These are phyloP conservation scores for Axis porcinus DNA, from an alignment of 2,113 vertebrate genomes.

Conservation along the genomic window DNA sequence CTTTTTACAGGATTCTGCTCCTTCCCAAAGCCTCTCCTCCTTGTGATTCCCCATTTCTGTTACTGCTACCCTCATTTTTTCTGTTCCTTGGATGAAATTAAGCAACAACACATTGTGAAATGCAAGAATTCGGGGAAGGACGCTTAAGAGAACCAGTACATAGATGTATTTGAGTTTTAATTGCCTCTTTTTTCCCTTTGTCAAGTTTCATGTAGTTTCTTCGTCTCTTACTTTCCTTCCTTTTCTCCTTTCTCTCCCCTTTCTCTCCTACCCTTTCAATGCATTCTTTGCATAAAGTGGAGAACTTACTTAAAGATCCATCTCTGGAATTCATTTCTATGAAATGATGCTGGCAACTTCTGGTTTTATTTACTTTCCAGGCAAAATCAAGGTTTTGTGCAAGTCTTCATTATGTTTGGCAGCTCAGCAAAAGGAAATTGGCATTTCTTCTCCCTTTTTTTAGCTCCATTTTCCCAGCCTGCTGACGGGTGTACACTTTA, in stretches of 20 bases:
- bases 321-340: neutral
- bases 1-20: neutral
- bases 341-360: neutral
- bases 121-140: neutral
- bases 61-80: neutral
- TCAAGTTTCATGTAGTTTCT: neutral
- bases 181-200: neutral
- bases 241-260: neutral
- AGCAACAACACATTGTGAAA: neutral
- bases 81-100: neutral
- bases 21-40: neutral
- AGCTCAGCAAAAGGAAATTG: neutral
- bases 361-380: neutral
- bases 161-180: neutral
- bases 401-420: neutral
- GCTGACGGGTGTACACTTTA: neutral
- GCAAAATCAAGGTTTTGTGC: neutral
- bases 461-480: neutral
- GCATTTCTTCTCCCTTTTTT: neutral
- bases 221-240: neutral
- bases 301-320: neutral
- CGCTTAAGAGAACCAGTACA: neutral
- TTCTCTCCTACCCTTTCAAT: neutral
- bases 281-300: neutral
- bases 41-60: conserved; percentile 32